Conservation (phyloP, 2,797 vertebrate species). For the Ctenosaura bakeri region DNA sequence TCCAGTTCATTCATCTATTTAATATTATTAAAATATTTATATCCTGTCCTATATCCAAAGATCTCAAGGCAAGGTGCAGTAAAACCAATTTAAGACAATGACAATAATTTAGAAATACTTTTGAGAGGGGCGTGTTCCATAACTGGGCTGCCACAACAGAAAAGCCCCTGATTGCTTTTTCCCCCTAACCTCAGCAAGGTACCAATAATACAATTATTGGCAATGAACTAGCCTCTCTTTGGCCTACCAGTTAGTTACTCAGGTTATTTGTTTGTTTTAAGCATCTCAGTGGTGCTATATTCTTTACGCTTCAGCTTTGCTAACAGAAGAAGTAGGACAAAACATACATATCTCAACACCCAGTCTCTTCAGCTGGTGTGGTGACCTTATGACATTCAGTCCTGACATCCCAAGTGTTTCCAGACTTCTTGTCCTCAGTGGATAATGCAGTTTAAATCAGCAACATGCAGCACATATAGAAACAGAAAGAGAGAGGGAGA, state of each 20-base stretch:
- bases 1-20: no score
- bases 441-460: background rate
- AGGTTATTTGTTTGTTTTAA: background rate
- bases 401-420: background rate
- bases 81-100: no score
- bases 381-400: background rate
- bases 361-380: background rate
- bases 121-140: no score
- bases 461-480: background rate
- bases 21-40: no score
- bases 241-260: background rate
- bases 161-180: background rate
- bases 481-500: background rate
- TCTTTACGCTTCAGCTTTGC: background rate
- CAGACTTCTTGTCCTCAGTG: background rate
- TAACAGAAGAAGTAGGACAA: background rate
- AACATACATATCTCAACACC: background rate
- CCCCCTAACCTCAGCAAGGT: constrained; percentile 7
- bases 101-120: no score
- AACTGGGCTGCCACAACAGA: no score
- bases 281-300: background rate
- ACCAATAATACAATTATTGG: background rate
- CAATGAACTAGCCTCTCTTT: background rate
- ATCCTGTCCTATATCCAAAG: no score
- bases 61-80: no score